Conservation (phyloP, 1,140 invertebrate species). For the Periplaneta americana region DNA sequence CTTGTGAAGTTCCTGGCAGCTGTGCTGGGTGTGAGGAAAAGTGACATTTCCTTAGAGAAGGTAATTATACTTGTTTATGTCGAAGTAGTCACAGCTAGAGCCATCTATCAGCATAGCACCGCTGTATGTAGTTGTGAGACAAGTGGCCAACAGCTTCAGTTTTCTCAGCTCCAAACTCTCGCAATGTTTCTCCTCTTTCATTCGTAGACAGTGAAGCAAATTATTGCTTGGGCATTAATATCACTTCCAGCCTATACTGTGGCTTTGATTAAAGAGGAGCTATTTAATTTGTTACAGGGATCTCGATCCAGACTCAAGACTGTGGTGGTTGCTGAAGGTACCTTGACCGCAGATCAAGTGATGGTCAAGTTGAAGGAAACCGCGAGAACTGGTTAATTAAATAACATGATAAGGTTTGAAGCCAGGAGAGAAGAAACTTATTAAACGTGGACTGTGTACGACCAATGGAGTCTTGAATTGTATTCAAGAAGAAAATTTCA, state of each 20-base stretch:
- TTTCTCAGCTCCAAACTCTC: no score
- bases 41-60: conserved; percentile 58
- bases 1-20: conserved; percentile 64
- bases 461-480: no score
- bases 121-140: no score
- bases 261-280: background rate
- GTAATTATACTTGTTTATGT: conserved; percentile 33
- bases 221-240: background rate
- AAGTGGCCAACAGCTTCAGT: no score
- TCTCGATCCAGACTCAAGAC: conserved; percentile 7
- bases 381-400: background rate
- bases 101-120: no score
- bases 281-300: background rate
- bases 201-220: no score
- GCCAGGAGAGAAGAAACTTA: no score
- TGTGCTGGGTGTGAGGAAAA: conserved; percentile 60
- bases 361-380: background rate
- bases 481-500: no score
- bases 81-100: background rate
- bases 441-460: no score
- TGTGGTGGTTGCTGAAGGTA: background rate
- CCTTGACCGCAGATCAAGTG: background rate
- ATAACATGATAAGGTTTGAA: no score
- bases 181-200: no score
- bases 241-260: background rate